Base-by-base conservation (phyloP, 1,140 invertebrate genomes). In the Drosophila sp. region DNA sequence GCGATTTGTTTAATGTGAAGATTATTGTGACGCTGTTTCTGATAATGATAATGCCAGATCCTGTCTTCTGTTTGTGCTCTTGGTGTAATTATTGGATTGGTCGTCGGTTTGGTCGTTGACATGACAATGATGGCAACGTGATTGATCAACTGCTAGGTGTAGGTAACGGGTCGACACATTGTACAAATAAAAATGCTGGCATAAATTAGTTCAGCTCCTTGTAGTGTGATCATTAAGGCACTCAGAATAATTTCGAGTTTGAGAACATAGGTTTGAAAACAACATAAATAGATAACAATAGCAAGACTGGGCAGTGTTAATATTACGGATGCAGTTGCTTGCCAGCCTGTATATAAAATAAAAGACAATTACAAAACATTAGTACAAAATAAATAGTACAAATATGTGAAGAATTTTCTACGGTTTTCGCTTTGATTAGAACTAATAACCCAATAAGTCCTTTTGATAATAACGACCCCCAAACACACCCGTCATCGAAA, bases 211-310 rank as follows among this genome's bases (percentile, higher is more conserved):
- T 98, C 96, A 54, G 97, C 91, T 50, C 94, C 94, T 91, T 98
- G 95, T 75, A 98, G 94, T 72, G 94, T 94, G 40, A 98, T 93
- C 93, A 97, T 96, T 89, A 98, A 97, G 62, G 95, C 95, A 92
- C 96, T 96, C 80, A 98, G 94, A 80, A 98, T 97, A 72, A 97
- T 95, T 93, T 98, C 97, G 73, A 98, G 93, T 76, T 96, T 93
- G 38, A 98, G 94, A 33, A 97, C 96, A 92, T 71, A 83, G 69
- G 96, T 96, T 93, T 98, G 97, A 95, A 97, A 98, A 60, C 96
- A 93, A 57, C 98, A 93, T 80, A 98, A 95, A 92, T 98, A 98
- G 30, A 97, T 93, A 29, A 96, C 95, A 60, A 96, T 97, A 68
- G 96, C 92, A 44, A 95, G 93, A 80, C 96, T 96, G 27, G 97